Evolutionary conservation across 2,113 vertebrate species (phyloP).

Genomic region (Oreochromis aureus): DNA sequence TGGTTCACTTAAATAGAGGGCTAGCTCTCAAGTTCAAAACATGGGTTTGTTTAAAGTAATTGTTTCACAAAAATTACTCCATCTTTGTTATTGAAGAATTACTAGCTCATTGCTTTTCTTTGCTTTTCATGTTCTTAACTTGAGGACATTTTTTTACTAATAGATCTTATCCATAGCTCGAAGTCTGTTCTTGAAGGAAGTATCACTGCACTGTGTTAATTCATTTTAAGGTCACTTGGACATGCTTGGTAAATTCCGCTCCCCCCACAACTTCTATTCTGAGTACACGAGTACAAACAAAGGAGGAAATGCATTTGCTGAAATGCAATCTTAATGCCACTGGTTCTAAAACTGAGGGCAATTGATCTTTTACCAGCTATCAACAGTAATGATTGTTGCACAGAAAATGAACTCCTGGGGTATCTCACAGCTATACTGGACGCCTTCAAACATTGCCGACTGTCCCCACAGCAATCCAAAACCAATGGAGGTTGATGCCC

Average conservation of each 20-base stretch:
- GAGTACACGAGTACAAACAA: neutral
- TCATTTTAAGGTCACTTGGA: neutral
- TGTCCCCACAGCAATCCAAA: neutral
- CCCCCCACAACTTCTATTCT: neutral
- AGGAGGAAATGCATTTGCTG: neutral
- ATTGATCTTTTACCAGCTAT: neutral
- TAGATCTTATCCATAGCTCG: neutral
- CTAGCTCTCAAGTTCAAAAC: neutral
- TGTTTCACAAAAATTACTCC: accelerated
- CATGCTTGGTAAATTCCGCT: neutral
- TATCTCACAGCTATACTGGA: neutral
- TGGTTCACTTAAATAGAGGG: neutral
- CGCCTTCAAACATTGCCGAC: neutral
- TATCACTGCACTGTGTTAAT: neutral
- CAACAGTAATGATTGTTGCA: neutral
- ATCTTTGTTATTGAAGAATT: neutral
- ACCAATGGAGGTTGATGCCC: neutral
- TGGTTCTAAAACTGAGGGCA: neutral
- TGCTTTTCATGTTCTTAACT: neutral
- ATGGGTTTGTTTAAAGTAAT: neutral
- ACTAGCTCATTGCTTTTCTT: neutral
- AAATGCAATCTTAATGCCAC: neutral
- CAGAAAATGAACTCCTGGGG: neutral
- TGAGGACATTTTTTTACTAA: neutral
- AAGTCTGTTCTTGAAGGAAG: neutral